Percentiles rank a stretch among this genome's conserved stretches.
phyloP scores from a whole-genome alignment of 2,797 vertebrate genomes.

The Sebastes diaconus region DNA sequence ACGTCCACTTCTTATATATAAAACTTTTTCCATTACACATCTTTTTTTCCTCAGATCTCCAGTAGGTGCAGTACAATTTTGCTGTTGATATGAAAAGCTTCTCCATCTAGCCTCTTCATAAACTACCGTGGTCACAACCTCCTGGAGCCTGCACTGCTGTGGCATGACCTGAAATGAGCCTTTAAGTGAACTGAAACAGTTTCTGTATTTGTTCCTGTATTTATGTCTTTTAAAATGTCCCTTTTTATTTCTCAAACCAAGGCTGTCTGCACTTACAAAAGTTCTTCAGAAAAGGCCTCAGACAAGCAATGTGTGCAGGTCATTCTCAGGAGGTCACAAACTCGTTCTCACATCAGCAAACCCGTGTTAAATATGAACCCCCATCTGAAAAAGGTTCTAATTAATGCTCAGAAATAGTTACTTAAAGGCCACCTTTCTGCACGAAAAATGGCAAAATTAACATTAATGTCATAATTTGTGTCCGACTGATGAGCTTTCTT shows the following conservation, averaged over 20 bases:
- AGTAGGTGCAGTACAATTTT: neutral
- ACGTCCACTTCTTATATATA: too few species aligned
- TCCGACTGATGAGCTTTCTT: neutral
- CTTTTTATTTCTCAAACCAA: neutral
- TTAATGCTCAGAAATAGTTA: slow-evolving; percentile 8
- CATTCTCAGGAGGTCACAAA: slow-evolving; percentile 13
- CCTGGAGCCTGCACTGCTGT: neutral
- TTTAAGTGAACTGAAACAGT: neutral
- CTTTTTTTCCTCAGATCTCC: neutral
- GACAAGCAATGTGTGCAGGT: neutral
- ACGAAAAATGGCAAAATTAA: slow-evolving; percentile 22
- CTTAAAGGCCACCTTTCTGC: neutral
- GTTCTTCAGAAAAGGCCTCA: neutral
- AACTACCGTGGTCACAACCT: neutral
- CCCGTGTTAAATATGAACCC: slow-evolving; percentile 28
- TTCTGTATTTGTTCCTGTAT: neutral
- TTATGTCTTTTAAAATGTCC: neutral
- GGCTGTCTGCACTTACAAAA: neutral
- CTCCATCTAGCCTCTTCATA: neutral
- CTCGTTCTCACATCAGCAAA: slow-evolving; percentile 8
- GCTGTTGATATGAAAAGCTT: neutral
- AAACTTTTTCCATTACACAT: too few species aligned
- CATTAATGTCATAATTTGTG: slow-evolving; percentile 3
- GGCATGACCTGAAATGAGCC: neutral
- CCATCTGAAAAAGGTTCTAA: slow-evolving; percentile 15